Base-by-base conservation (phyloP, 2,113 vertebrate genomes). In the Mesocricetus auratus region DNA sequence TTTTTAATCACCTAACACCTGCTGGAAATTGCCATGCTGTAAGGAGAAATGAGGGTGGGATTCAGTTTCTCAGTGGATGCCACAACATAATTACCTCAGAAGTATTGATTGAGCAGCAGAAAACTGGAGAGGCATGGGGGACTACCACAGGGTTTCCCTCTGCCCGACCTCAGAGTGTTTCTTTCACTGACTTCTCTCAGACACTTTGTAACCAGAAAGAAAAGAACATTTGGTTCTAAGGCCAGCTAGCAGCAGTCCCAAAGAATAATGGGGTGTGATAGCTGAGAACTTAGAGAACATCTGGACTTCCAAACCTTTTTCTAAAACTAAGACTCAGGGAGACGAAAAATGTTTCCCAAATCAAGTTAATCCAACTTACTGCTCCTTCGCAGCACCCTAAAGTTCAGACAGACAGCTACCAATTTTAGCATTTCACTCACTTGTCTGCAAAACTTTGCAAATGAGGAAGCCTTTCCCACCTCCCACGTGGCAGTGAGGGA, bases 1-100 rank as follows among this genome's bases (percentile, higher is more conserved):
- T 97, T 94, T 86, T 96, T 95, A 53, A 78, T 82, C 86, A 97
- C 94, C 96, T 90, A 96, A 97, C 97, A 98, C 97, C 97, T 98
- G 98, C 96, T 96, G 77, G 56, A 97, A 98, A 97, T 69, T 98
- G 85, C 92, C 96, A 68, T 96, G 93, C 96, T 96, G 93, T 98
- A 98, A 98, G 96, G 96, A 97, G 86, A 95, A 93, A 91, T 77
- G 95, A 92, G 81, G 86, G 94, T 91, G 91, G 66, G 97, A 90
- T 97, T 19, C 0, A 47, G 85, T 93, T 97, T 95, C 97, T 97
- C 94, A 86, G 91, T 3, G 91, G 96, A 82, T 81, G 42, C 5
- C 96, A 95, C 92, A 96, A 56, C 86, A 60, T 86, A 97, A 98
- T 98, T 96, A 97, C 93, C 85, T 45, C 74, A 45, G 69, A 95